phyloP scores from a whole-genome alignment of 2,797 vertebrate species.

The Myripristis murdjan region DNA sequence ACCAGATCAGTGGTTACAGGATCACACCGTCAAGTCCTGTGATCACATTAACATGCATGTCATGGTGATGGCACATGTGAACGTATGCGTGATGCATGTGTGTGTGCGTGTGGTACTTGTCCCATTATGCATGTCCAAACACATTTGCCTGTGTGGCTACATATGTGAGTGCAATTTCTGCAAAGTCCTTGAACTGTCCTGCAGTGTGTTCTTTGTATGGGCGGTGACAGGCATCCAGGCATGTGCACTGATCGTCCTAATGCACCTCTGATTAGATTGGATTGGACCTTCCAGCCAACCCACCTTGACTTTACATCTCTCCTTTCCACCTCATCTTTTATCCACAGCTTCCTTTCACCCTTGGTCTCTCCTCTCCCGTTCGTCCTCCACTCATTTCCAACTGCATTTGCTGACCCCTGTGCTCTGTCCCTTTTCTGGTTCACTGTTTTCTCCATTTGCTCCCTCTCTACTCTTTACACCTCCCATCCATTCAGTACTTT shows the following conservation, averaged over 20 bases:
- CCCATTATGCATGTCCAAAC: background rate
- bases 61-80: background rate
- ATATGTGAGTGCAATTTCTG: constrained; percentile 37
- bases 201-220: constrained; percentile 28
- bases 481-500: background rate
- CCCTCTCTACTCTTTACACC: constrained; percentile 3
- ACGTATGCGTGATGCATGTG: background rate
- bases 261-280: constrained; percentile 65
- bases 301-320: constrained; percentile 49
- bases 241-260: constrained; percentile 68
- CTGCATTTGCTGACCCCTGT: constrained; percentile 9
- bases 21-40: constrained; percentile 21
- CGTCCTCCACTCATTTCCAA: constrained; percentile 12
- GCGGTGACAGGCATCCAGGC: constrained; percentile 50
- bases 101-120: background rate
- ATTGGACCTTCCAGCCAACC: constrained; percentile 33
- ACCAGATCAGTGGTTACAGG: constrained; percentile 18
- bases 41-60: background rate
- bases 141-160: constrained; percentile 7
- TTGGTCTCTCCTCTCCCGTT: constrained; percentile 16
- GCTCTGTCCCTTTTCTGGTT: constrained; percentile 4
- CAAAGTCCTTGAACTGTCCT: constrained; percentile 67
- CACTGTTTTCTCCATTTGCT: background rate
- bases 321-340: constrained; percentile 19
- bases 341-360: constrained; percentile 6